Evolutionary conservation across 2,113 vertebrate genomes (phyloP), one percentile per base, ranked within the genome.

Genomic region (Carassius carassius): DNA sequence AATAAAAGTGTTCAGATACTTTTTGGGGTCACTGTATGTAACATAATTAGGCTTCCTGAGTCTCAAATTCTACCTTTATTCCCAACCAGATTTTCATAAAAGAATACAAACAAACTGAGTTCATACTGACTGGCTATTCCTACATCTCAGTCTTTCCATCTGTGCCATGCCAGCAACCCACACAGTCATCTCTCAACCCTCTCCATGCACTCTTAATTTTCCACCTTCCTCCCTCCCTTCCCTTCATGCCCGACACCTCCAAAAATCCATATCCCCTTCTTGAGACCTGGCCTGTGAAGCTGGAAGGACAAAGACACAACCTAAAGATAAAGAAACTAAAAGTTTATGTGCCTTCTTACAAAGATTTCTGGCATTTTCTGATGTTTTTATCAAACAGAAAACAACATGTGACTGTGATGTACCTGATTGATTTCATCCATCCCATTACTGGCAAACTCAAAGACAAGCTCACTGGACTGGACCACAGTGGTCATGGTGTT

Each of bases 361-460:
- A 35, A 29, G 25, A 58, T 58, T n/a, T 35, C 49, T 58, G 17
- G 4, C n/a, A 65, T 7, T 37, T 29, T 29, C n/a, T 65, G 47
- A 19, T 44, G 41, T 44, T 44, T 44, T 79, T 7, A 54, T 41
- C 7, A 41, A 2, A 56, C 3, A 17, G 58, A 78, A 56, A 51
- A 60, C 44, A 76, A 49, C 47, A 51, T 0, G 37, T 81, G 51
- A 32, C 75, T 58, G 56, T 69, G 37, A 49, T 25, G 35, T 93
- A 95, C 95, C 94, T 95, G 95, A 82, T 92, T 93, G 85, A 95
- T 95, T 90, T 95, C 95, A 58, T 97, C 96, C 95, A 96, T 96
- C 85, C 95, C 95, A 89, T 96, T 96, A 93, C 95, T 96, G 91
- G 96, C 95, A 79, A 96, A 96, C 83, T 97, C 96, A 88, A 97